These are phyloP conservation scores for Drosophila flavopinicola DNA, from an alignment of 2,888 invertebrate species.

Conservation along the genomic window DNA sequence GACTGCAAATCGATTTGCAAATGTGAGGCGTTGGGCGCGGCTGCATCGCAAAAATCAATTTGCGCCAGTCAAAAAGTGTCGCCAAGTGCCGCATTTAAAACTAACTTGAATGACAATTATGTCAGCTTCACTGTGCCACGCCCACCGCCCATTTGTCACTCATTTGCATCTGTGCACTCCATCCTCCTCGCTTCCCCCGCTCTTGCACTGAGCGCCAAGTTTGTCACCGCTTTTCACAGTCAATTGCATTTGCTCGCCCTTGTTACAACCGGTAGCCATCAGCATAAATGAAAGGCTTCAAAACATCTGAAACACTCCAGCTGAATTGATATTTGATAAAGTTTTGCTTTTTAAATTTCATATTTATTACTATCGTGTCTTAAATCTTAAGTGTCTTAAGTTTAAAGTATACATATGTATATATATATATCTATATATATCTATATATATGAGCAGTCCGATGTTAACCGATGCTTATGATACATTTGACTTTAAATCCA, in stretches of 20 bases:
- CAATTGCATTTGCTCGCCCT: slow-evolving; percentile 18
- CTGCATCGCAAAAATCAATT: slow-evolving; percentile 55
- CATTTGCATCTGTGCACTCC: slow-evolving; percentile 47
- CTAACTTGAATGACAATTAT: slow-evolving; percentile 63
- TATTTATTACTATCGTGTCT: too few species aligned
- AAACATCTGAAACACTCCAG: too few species aligned
- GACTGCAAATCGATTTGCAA: slow-evolving; percentile 39
- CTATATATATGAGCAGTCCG: too few species aligned
- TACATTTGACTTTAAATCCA: too few species aligned
- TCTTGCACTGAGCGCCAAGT: not conserved
- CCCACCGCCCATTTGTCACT: slow-evolving; percentile 26
- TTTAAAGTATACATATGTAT: too few species aligned
- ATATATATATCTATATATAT: too few species aligned
- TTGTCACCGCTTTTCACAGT: slow-evolving; percentile 38
- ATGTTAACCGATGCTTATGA: too few species aligned
- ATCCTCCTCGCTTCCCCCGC: not conserved
- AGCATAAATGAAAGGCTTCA: not conserved
- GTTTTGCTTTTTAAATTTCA: too few species aligned
- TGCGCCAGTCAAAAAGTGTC: slow-evolving; percentile 55
- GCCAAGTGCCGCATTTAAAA: slow-evolving; percentile 59
- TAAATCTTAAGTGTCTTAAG: too few species aligned
- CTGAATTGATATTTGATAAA: too few species aligned
- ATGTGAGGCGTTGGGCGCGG: slow-evolving; percentile 1
- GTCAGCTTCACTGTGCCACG: slow-evolving; percentile 18
- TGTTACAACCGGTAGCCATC: not conserved